Evolutionary conservation across 2,888 invertebrate genomes (phyloP).

Genomic region (Tillus elongatus): DNA sequence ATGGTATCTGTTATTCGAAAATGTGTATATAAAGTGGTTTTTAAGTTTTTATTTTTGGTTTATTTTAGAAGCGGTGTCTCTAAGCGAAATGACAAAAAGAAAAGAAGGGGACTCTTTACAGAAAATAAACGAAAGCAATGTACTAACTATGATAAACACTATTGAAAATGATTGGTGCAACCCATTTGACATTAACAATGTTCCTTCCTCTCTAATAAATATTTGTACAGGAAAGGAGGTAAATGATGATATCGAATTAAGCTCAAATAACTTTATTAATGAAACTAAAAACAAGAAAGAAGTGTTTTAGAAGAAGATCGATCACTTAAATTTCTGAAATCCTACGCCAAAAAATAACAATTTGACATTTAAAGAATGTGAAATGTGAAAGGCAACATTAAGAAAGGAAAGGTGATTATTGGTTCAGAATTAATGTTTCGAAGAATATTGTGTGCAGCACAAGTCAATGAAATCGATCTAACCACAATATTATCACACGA

Average conservation of each 20-base stretch:
- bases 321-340: constrained; percentile 8
- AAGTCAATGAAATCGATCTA: constrained; percentile 13
- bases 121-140: constrained; percentile 9
- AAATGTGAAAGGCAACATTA: constrained; percentile 5
- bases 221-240: constrained; percentile 11
- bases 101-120: constrained; percentile 5
- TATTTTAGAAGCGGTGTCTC: neutral
- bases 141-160: constrained; percentile 8
- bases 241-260: constrained; percentile 5
- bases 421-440: constrained; percentile 16
- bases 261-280: too few relatives aligned
- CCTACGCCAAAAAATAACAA: constrained; percentile 4
- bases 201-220: constrained; percentile 10
- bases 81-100: neutral
- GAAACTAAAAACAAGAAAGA: neutral
- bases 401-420: neutral
- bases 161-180: constrained; percentile 13
- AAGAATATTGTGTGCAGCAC: constrained; percentile 10
- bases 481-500: constrained; percentile 15
- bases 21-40: neutral
- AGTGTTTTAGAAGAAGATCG: neutral
- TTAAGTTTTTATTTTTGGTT: constrained; percentile 3
- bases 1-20: too few relatives aligned
- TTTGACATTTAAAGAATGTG: constrained; percentile 7
- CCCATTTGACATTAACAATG: constrained; percentile 11